A percentile compares a stretch with the other conserved stretches of the same genome.
These are phyloP conservation scores for Liopterus haemorrhoidalis DNA, from an alignment of 2,888 invertebrate genomes.

Conservation along the genomic window DNA sequence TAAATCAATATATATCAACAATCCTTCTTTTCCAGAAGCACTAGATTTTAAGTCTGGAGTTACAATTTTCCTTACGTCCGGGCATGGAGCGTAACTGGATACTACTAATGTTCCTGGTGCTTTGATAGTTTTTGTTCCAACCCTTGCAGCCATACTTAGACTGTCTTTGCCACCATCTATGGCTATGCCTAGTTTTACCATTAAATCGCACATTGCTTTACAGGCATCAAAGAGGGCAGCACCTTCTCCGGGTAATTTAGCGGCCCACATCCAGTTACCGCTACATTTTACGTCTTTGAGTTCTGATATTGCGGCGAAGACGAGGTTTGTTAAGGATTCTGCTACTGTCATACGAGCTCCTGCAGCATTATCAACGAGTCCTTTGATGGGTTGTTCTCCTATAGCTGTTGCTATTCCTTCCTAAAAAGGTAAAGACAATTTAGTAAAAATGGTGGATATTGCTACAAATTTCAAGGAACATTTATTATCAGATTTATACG, in stretches of 20 bases:
- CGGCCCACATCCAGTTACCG: constrained; percentile 99
- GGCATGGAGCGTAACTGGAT: constrained; percentile 94
- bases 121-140: constrained; percentile 62
- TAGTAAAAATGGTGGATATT: constrained; percentile 4
- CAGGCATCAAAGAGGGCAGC: constrained; percentile 83
- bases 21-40: constrained; percentile 53
- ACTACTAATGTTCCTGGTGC: constrained; percentile 88
- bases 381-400: constrained; percentile 96
- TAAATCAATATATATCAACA: constrained; percentile 72
- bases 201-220: constrained; percentile 76
- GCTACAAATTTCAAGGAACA: constrained; percentile 31
- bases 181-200: constrained; percentile 78
- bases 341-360: constrained; percentile 93
- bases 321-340: constrained; percentile 90
- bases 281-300: constrained; percentile 91
- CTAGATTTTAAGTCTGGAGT: constrained; percentile 88
- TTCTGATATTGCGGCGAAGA: constrained; percentile 60
- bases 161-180: constrained; percentile 98
- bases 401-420: constrained; percentile 91
- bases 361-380: constrained; percentile 71
- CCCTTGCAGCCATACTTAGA: constrained; percentile 91
- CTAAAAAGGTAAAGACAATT: constrained; percentile 30
- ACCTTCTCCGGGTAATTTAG: constrained; percentile 89
- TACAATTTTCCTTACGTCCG: constrained; percentile 75
- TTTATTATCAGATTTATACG: constrained; percentile 1